Conservation (phyloP, 2,888 invertebrate genomes). For the Colletes collaris region DNA sequence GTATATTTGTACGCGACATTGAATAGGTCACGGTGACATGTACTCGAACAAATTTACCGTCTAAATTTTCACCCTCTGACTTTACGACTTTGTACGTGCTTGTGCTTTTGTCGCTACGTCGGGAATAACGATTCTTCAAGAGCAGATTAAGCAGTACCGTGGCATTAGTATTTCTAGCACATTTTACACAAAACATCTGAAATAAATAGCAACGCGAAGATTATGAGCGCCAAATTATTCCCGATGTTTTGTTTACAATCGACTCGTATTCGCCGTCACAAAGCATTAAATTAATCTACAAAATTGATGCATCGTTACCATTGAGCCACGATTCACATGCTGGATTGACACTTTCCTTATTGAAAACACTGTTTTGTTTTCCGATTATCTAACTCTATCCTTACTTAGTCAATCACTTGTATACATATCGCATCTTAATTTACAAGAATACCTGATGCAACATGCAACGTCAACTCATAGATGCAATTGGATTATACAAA, state of each 20-base stretch:
- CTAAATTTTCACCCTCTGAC: conserved; percentile 70
- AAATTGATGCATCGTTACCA: conserved; percentile 29
- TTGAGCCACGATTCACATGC: conserved; percentile 50
- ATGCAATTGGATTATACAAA: conserved; percentile 11
- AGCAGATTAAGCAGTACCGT: conserved; percentile 68
- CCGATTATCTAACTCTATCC: conserved; percentile 32
- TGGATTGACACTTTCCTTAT: conserved; percentile 21
- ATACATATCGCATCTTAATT: conserved; percentile 8
- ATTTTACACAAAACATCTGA: conserved; percentile 80
- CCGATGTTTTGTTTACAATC: neutral
- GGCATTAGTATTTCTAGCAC: conserved; percentile 72
- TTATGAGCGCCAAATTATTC: conserved; percentile 32
- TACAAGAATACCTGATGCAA: neutral
- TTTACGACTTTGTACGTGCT: conserved; percentile 76
- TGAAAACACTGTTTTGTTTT: conserved; percentile 8
- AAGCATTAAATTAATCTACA: neutral
- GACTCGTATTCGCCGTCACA: neutral
- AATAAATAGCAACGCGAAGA: conserved; percentile 54
- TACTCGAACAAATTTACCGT: conserved; percentile 63
- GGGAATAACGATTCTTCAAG: conserved; percentile 75
- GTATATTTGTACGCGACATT: too few species aligned
- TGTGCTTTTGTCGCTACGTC: conserved; percentile 77
- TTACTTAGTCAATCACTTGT: neutral
- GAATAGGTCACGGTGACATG: too few species aligned
- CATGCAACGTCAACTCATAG: neutral